Conservation (phyloP, 2,797 vertebrate genomes). For the Falco concolor region DNA sequence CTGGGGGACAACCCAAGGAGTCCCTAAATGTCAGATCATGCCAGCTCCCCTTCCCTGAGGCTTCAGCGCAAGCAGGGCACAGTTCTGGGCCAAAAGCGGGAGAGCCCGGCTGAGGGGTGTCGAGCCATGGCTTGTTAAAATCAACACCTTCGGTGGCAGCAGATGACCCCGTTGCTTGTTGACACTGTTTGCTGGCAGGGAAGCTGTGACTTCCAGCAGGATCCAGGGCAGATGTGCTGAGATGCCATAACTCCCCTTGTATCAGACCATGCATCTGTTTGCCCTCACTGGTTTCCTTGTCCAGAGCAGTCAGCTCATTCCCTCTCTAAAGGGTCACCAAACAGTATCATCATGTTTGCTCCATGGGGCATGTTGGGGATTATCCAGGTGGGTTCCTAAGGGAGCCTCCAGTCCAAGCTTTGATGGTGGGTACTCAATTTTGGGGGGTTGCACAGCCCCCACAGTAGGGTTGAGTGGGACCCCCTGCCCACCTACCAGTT, state of each 20-base stretch:
- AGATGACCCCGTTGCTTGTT: fast-evolving
- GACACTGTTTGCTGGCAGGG: fast-evolving
- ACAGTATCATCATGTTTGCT: fast-evolving
- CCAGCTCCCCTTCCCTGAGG: neutral
- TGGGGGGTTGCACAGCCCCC: neutral
- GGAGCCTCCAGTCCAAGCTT: neutral
- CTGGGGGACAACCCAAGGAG: neutral
- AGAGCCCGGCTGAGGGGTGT: neutral
- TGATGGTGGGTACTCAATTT: neutral
- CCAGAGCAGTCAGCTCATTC: neutral
- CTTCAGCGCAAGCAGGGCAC: neutral
- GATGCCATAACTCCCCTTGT: neutral
- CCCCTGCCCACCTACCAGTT: fast-evolving
- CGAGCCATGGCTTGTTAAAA: neutral
- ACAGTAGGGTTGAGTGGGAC: neutral
- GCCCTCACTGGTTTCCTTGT: neutral
- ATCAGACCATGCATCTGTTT: neutral
- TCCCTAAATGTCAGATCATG: fast-evolving
- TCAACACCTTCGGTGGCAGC: neutral
- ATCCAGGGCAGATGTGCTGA: neutral
- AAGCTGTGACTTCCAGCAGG: neutral
- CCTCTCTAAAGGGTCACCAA: neutral
- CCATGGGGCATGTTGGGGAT: neutral
- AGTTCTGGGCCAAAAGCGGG: neutral
- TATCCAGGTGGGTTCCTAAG: neutral